phyloP scores from a whole-genome alignment of 2,797 vertebrate genomes.

The Eremophila alpestris region DNA sequence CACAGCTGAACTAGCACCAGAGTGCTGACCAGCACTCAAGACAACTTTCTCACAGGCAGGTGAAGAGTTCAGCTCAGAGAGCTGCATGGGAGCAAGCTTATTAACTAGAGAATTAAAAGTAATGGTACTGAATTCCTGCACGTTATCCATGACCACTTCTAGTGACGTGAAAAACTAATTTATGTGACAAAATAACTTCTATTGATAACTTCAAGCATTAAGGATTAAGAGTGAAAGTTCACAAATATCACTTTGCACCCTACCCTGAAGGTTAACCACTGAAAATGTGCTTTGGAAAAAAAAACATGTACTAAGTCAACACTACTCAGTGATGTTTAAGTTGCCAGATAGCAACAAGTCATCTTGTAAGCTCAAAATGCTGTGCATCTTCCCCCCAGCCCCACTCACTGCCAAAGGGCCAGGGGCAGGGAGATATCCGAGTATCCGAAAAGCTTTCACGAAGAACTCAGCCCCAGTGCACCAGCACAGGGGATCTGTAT shows the following conservation, averaged over 20 bases:
- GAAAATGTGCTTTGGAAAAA: neutral
- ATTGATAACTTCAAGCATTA: neutral
- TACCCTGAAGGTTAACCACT: neutral
- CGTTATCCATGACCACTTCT: neutral
- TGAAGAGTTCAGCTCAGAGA: neutral
- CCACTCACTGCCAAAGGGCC: neutral
- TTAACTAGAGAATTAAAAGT: neutral
- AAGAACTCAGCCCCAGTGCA: neutral
- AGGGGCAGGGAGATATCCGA: neutral
- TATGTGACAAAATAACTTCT: neutral
- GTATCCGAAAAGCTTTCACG: neutral
- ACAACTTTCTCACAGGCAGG: constrained; percentile 2
- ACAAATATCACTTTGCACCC: neutral
- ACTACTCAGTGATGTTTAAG: neutral
- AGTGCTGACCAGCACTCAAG: neutral
- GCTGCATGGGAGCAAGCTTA: neutral
- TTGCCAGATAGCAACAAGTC: neutral
- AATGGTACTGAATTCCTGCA: neutral
- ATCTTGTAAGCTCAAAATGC: neutral
- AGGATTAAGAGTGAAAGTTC: neutral
- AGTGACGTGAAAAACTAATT: neutral
- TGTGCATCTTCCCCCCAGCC: neutral
- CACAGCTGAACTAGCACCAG: neutral
- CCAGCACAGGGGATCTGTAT: neutral
- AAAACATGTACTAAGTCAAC: neutral